These are phyloP conservation scores for Drosophila albomicans DNA, from an alignment of 1,140 invertebrate species.

Conservation along the genomic window DNA sequence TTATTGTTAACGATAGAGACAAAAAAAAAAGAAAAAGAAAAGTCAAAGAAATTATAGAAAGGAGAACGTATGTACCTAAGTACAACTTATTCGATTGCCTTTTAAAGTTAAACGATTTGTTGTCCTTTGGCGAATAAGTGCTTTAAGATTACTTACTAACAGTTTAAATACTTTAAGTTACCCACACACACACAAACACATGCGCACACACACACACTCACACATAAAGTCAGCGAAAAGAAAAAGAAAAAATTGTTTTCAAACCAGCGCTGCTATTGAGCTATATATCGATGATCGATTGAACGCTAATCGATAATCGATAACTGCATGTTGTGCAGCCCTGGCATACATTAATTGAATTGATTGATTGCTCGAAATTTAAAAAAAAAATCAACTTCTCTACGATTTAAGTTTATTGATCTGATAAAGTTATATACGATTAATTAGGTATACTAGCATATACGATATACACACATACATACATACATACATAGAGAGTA, in stretches of 20 bases:
- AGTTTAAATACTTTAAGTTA: conserved; percentile 22
- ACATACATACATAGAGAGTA: too few species aligned
- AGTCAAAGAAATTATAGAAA: neutral
- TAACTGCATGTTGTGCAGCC: neutral
- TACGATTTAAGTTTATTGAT: conserved; percentile 3
- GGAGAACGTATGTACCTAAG: conserved; percentile 30
- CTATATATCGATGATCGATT: neutral
- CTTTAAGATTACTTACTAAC: conserved; percentile 29
- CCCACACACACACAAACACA: neutral
- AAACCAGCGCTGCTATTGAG: neutral
- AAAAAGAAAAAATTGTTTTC: neutral
- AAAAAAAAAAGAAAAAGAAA: neutral
- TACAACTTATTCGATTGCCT: conserved; percentile 50
- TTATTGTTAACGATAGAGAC: conserved; percentile 41
- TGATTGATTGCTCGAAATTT: conserved; percentile 3
- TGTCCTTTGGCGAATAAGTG: conserved; percentile 35
- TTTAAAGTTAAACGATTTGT: conserved; percentile 42
- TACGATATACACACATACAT: neutral
- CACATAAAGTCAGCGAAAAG: neutral
- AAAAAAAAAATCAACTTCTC: neutral
- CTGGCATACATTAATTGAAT: neutral
- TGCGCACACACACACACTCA: neutral
- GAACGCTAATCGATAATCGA: neutral
- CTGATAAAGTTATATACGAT: conserved; percentile 1
- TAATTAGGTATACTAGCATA: conserved; percentile 2